Conservation (phyloP, 1,140 invertebrate genomes). For the Aphaenogaster floridana region DNA sequence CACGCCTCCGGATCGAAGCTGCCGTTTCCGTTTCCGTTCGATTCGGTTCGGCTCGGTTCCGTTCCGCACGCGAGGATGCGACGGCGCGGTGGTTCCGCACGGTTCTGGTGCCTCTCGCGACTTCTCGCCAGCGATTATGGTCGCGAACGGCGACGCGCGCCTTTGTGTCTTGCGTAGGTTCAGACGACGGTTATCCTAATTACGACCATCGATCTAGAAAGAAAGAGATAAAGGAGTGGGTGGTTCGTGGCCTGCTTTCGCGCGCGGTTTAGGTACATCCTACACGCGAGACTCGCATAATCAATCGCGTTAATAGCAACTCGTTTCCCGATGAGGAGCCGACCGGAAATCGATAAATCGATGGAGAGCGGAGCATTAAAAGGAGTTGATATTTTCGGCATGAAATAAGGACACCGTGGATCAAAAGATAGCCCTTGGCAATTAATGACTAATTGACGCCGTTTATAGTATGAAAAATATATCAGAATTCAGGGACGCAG, state of each 20-base stretch:
- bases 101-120: background rate
- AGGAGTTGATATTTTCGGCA: background rate
- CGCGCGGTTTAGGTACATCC: background rate
- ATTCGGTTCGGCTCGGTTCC: background rate
- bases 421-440: background rate
- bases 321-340: conserved; percentile 50
- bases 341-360: background rate
- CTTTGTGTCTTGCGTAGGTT: conserved; percentile 78
- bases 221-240: conserved; percentile 58
- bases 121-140: background rate
- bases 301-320: conserved; percentile 32
- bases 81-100: background rate
- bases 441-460: background rate
- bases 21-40: background rate
- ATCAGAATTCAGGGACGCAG: background rate
- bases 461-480: background rate
- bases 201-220: conserved; percentile 84
- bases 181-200: conserved; percentile 73
- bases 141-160: conserved; percentile 65
- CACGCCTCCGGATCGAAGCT: background rate
- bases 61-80: background rate
- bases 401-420: background rate
- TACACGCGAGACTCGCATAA: conserved; percentile 50
- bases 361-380: background rate
- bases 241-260: background rate